These are phyloP conservation scores for Oreochromis grahami DNA, from an alignment of 2,797 vertebrate genomes.

Conservation along the genomic window DNA sequence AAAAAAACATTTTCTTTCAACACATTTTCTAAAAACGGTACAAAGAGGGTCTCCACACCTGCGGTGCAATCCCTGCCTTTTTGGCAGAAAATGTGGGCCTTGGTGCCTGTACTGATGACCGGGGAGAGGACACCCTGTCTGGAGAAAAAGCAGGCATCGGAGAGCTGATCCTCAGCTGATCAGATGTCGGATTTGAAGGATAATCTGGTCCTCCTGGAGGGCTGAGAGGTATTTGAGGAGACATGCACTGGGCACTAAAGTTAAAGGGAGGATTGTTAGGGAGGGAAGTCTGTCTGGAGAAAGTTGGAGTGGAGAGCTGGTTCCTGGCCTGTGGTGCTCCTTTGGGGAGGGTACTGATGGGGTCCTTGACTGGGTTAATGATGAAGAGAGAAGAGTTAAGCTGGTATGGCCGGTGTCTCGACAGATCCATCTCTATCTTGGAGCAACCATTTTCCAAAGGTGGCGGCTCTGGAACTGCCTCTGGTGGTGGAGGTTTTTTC, in stretches of 20 bases:
- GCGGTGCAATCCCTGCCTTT: conserved; percentile 88
- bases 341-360: conserved; percentile 76
- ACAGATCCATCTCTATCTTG: conserved; percentile 86
- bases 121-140: conserved; percentile 80
- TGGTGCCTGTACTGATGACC: conserved; percentile 81
- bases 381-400: conserved; percentile 90
- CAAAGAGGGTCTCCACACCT: conserved; percentile 98
- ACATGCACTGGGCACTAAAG: conserved; percentile 69
- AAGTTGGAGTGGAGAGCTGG: conserved; percentile 58
- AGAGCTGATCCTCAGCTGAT: conserved; percentile 73
- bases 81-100: conserved; percentile 92
- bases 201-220: conserved; percentile 34
- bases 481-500: conserved; percentile 39
- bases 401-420: conserved; percentile 89
- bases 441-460: conserved; percentile 83
- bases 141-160: conserved; percentile 67
- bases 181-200: conserved; percentile 34
- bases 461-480: conserved; percentile 59
- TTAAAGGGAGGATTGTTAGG: conserved; percentile 69
- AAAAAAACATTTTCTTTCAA: not conserved
- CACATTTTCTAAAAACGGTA: conserved; percentile 70
- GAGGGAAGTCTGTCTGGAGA: conserved; percentile 76
- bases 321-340: conserved; percentile 82
- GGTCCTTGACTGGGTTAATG: conserved; percentile 85
- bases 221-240: conserved; percentile 66